Evolutionary conservation across 2,888 invertebrate species (phyloP).

Genomic region (Pachydiplax longipennis): DNA sequence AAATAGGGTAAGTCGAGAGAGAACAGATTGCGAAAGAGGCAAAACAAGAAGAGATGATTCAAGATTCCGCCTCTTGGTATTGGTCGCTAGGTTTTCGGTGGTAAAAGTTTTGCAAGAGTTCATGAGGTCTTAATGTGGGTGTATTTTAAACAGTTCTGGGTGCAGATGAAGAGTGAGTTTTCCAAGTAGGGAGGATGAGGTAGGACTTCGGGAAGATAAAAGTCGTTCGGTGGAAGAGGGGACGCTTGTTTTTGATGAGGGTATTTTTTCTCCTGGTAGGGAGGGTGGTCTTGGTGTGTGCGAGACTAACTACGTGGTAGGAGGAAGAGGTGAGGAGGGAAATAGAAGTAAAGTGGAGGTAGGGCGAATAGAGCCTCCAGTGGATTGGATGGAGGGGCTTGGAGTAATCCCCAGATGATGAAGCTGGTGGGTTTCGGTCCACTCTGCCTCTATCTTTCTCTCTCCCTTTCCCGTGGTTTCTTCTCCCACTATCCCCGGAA

Average conservation of each 20-base stretch:
- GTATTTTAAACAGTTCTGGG: not conserved
- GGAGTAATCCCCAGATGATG: constrained; percentile 38
- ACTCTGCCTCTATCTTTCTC: not conserved
- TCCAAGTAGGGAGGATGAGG: not conserved
- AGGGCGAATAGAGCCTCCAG: not conserved
- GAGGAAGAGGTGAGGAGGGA: not conserved
- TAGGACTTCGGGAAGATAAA: not conserved
- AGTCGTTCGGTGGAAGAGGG: not conserved
- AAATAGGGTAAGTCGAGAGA: not conserved
- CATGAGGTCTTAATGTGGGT: not conserved
- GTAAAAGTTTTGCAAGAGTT: constrained; percentile 8
- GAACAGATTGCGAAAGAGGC: not conserved
- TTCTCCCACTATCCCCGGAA: not conserved
- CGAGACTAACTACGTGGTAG: constrained; percentile 17
- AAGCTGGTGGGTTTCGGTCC: constrained; percentile 21
- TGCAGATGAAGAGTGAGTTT: not conserved
- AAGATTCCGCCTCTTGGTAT: not conserved
- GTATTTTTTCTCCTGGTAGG: not conserved
- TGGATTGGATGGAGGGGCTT: constrained; percentile 19
- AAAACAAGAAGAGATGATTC: not conserved
- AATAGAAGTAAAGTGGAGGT: not conserved
- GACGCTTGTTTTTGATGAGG: not conserved
- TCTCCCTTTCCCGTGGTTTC: not conserved
- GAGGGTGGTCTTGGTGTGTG: not conserved
- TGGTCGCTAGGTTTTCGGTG: not conserved